A percentile compares a stretch with the other conserved stretches of the same genome.
Conservation (phyloP, 1,140 invertebrate genomes). For the Sweltsa coloradensis region DNA sequence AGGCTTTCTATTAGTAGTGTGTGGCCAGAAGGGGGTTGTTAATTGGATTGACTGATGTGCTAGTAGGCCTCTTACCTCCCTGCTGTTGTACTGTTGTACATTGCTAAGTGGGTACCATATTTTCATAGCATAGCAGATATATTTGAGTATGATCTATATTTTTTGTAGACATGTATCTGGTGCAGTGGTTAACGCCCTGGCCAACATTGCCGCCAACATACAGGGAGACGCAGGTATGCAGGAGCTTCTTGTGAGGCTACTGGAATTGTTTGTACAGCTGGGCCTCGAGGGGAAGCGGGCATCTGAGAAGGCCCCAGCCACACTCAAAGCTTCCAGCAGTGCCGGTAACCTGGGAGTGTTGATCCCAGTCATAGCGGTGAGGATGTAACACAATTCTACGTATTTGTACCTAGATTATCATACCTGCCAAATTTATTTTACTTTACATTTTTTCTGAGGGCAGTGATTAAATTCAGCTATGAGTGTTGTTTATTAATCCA, state of each 20-base stretch:
- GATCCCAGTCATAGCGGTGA: constrained; percentile 90
- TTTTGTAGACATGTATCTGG: constrained; percentile 73
- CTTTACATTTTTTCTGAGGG: no score
- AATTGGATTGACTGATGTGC: no score
- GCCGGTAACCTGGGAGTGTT: constrained; percentile 94
- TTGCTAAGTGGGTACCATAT: no score
- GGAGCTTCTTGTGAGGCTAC: constrained; percentile 68
- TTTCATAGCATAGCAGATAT: no score
- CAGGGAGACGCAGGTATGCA: constrained; percentile 76
- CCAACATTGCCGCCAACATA: constrained; percentile 88
- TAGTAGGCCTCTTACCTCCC: no score
- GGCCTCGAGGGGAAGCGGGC: constrained; percentile 91
- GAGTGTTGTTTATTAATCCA: no score
- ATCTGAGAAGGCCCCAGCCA: constrained; percentile 68
- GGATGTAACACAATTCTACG: constrained; percentile 25
- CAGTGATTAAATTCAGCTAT: no score
- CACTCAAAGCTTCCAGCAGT: constrained; percentile 70
- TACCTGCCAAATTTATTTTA: no score
- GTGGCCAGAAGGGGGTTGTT: no score
- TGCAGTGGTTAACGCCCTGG: constrained; percentile 87
- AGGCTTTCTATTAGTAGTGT: no score
- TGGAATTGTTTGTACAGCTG: constrained; percentile 95
- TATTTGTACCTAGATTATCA: neutral
- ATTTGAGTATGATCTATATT: constrained; percentile 14
- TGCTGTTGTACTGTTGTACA: no score